Base-by-base conservation (phyloP, 2,888 invertebrate species). In the Andrena hattorfiana region DNA sequence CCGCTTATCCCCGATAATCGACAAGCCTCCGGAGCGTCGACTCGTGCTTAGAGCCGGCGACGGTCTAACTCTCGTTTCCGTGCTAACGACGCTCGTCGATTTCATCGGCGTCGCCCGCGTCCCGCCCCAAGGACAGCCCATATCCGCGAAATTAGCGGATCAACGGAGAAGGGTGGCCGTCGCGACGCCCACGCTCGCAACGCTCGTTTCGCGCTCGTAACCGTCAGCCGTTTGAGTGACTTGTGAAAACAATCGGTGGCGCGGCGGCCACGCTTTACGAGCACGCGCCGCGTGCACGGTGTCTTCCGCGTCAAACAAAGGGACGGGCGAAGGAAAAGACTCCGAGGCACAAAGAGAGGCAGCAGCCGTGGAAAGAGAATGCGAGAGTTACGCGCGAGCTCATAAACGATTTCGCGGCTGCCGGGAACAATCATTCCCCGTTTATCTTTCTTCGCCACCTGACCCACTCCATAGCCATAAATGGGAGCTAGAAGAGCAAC, bases 161-260 rank as follows among this genome's bases (percentile, higher is more conserved):
- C 10, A 6, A 8, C 35, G 13, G 42, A 26, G 23, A 56, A 26
- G 23, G 20, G 3, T 23, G 35, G 49, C 10, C 23, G 32, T 35
- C 60, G 48, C 67, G 30, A 48, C 30, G 59, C 54, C 23, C 26
- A 10, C 26, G 20, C 23, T 26, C 26, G 54, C 56, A 5, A 42
- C 69, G 69, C 69, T 62, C 60, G 74, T 75, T 69, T 62, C 69
- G 32, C 60, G 59, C 35, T 49, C 28, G 35, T 54, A 26, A 8
- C 62, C 16, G 42, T 26, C 68, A 42, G 77, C 48, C 63, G 49
- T 72, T 81, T 77, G 84, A 82, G 77, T 81, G 84, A 85, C 85
- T 85, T 85, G 83, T 86, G 71, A 85, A 84, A 86, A 86, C 86
- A 86, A 86, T 86, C 81, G 85, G 62, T 69, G 56, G 72, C 73